Conservation (phyloP, 2,888 invertebrate genomes). For the Scaeva pyrastri region DNA sequence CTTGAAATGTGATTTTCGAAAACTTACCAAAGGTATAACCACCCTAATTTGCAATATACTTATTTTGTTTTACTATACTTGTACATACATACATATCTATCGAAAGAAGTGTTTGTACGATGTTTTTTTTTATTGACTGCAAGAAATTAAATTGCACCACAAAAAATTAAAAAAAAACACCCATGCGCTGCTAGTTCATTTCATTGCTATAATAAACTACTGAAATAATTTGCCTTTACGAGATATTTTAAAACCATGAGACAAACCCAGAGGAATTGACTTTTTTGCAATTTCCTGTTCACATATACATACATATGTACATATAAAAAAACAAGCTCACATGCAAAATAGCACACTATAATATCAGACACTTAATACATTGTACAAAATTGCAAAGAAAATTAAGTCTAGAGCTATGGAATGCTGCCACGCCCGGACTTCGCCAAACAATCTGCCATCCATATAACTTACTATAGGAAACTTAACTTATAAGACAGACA, state of each 20-base stretch:
- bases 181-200: slow-evolving; percentile 18
- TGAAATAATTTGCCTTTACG: slow-evolving; percentile 16
- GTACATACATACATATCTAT: no score
- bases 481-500: slow-evolving; percentile 12
- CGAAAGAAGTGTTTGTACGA: not conserved
- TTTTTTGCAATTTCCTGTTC: slow-evolving; percentile 56
- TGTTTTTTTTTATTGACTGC: not conserved
- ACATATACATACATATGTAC: not conserved
- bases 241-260: slow-evolving; percentile 28
- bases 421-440: slow-evolving; percentile 13
- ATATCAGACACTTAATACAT: slow-evolving; percentile 24
- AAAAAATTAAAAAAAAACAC: not conserved
- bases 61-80: no score
- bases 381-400: slow-evolving; percentile 14
- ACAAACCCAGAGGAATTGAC: slow-evolving; percentile 39
- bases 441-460: slow-evolving; percentile 10
- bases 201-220: slow-evolving; percentile 25
- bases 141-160: slow-evolving; percentile 3
- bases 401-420: slow-evolving; percentile 29
- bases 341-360: slow-evolving; percentile 31
- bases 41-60: no score
- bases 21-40: no score
- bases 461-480: not conserved
- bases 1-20: no score
- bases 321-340: slow-evolving; percentile 11